phyloP scores from a whole-genome alignment of 92 coral and sea anemone genomes.

The Desmophyllum pertusum region DNA sequence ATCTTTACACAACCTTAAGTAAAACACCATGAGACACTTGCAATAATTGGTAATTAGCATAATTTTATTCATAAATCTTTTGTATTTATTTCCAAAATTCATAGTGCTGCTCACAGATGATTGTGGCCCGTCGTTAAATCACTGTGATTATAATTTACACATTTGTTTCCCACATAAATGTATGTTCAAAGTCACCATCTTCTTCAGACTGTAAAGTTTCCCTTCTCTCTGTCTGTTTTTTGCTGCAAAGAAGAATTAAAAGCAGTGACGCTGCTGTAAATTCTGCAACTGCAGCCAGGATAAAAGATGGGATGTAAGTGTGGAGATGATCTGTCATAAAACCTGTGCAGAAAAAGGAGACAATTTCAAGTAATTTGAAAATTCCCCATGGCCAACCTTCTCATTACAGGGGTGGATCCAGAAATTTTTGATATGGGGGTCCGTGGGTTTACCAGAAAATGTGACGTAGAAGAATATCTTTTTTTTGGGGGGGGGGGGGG shows the following conservation, averaged over 20 bases:
- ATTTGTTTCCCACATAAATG: background rate
- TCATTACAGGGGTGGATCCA: too few relatives aligned
- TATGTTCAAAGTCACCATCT: background rate
- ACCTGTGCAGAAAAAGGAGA: slow-evolving; percentile 9
- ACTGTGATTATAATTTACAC: background rate
- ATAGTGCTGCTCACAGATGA: background rate
- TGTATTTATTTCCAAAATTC: background rate
- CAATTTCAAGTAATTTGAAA: background rate
- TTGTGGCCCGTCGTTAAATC: background rate
- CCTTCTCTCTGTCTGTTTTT: background rate
- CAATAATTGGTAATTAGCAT: background rate
- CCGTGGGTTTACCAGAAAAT: too few relatives aligned
- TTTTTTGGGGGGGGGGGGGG: too few relatives aligned
- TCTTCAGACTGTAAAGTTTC: background rate
- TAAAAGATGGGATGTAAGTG: slow-evolving; percentile 32
- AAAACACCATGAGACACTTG: background rate
- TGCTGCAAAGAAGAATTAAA: slow-evolving; percentile 7
- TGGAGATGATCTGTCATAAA: slow-evolving; percentile 43
- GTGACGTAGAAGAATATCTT: too few relatives aligned
- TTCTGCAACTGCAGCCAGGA: slow-evolving; percentile 24
- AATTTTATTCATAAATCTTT: too few relatives aligned
- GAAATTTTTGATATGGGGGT: too few relatives aligned
- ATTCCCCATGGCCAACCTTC: too few relatives aligned
- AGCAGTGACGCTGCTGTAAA: slow-evolving; percentile 14
- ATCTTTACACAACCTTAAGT: too few relatives aligned